Conservation (phyloP, 2,113 vertebrate species). For the Oncorhynchus kisutch region DNA sequence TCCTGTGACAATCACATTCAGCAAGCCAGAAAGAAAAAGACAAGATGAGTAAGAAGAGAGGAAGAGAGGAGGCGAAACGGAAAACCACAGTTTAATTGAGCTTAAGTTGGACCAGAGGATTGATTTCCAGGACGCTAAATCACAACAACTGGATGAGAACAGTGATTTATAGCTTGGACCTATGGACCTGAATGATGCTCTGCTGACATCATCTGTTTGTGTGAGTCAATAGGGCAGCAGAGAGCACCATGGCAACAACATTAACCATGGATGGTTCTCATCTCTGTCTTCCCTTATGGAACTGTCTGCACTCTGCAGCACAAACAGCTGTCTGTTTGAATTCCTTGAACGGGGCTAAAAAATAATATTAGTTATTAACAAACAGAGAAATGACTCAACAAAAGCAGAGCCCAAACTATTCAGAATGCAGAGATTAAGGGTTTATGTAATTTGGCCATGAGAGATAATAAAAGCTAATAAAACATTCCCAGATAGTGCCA, state of each 20-base stretch:
- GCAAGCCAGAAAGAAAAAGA: not conserved
- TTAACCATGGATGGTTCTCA: not conserved
- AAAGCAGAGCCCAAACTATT: conserved; percentile 8
- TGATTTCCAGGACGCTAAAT: conserved; percentile 14
- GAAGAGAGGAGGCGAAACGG: not conserved
- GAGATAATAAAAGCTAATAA: not conserved
- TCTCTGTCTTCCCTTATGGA: not conserved
- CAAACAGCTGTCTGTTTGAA: not conserved
- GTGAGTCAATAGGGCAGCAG: conserved; percentile 6
- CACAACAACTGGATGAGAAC: conserved; percentile 19
- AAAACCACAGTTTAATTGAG: conserved; percentile 31
- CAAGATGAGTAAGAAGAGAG: not conserved
- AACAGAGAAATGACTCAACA: conserved; percentile 7
- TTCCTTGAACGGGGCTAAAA: not conserved
- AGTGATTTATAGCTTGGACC: conserved; percentile 44
- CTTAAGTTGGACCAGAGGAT: conserved; percentile 23
- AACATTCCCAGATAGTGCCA: conserved; percentile 8
- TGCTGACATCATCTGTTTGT: conserved; percentile 35
- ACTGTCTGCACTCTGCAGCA: not conserved
- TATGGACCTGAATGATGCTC: conserved; percentile 10
- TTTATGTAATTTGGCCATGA: not conserved
- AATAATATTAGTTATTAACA: not conserved
- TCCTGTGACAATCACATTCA: conserved; percentile 6
- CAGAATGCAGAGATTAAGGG: conserved; percentile 8
- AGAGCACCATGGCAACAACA: not conserved